A percentile compares a stretch with the other conserved stretches of the same genome.
phyloP scores from a whole-genome alignment of 2,113 vertebrate species.

The Paradoxurus hermaphroditus region DNA sequence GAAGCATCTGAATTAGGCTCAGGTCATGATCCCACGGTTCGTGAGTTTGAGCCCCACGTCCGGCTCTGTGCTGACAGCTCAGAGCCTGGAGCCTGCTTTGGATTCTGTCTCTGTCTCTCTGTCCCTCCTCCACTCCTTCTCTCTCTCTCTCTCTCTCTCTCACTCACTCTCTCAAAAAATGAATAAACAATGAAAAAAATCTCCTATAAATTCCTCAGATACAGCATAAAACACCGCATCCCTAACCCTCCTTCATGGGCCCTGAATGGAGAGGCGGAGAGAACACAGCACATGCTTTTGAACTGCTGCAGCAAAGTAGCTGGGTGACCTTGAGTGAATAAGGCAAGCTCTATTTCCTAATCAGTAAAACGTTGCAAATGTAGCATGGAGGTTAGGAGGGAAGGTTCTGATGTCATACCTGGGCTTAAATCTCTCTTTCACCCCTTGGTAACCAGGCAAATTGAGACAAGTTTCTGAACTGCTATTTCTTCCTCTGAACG shows the following conservation, averaged over 20 bases:
- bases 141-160: too few relatives aligned
- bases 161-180: too few relatives aligned
- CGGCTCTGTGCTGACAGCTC: too few relatives aligned
- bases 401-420: background rate
- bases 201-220: background rate
- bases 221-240: background rate
- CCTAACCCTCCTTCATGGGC: background rate
- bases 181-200: too few relatives aligned
- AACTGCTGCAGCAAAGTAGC: too few relatives aligned
- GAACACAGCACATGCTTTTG: background rate
- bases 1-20: too few relatives aligned
- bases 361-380: background rate
- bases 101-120: too few relatives aligned
- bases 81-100: too few relatives aligned
- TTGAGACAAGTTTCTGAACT: background rate
- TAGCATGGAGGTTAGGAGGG: background rate
- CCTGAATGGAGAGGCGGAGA: background rate
- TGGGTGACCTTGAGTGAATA: background rate
- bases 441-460: background rate
- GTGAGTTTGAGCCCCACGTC: too few relatives aligned
- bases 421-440: background rate
- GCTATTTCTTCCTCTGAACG: background rate
- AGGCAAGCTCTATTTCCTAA: background rate
- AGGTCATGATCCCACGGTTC: too few relatives aligned
- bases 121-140: too few relatives aligned